Evolutionary conservation across 2,797 vertebrate species (phyloP), one percentile per base, ranked within the genome.

Genomic region (Linurgus olivaceus): DNA sequence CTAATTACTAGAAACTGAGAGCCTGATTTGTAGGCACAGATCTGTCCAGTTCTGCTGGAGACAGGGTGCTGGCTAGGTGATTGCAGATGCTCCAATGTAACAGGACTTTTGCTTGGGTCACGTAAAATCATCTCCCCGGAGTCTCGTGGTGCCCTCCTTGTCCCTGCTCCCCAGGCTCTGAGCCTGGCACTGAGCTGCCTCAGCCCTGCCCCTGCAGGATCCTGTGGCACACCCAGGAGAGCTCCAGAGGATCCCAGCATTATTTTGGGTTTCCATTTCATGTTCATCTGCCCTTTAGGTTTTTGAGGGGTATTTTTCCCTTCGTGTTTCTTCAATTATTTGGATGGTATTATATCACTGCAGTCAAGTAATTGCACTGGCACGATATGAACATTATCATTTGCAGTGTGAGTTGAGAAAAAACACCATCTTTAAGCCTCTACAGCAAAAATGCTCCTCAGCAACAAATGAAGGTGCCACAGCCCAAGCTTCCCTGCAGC

Each of bases 101-200:
- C 50, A 42, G 7, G 10, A 8, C 11, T 66, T 61, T 57, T 4
- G 6, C 38, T 31, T 17, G 57, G 10, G 19, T 38, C n/a, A 35
- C 66, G 38, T 29, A 24, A 65, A 90, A 50, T 57, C 23, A 3
- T 25, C 50, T 58, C 11, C 31, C 11, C 37, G 11, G 52, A 9
- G 13, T 1, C 16, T 6, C 11, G 0, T 9, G 40, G 47, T 44
- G 31, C 29, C 21, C 5, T 4, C 6, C 2, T 21, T 1, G 0
- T 7, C 50, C 52, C 38, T 33, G 68, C 44, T n/a, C 24, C 74
- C 7, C 9, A 1, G 16, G 25, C 23, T 31, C 78, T 44, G 58
- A 44, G 42, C 57, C 21, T 17, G 21, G 16, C 33, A 0, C 26
- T 1, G 4, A 28, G 33, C 48, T 26, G 0, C 44, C 63, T n/a